These are phyloP conservation scores for Agrochola lota DNA, from an alignment of 2,888 invertebrate species.

Conservation along the genomic window DNA sequence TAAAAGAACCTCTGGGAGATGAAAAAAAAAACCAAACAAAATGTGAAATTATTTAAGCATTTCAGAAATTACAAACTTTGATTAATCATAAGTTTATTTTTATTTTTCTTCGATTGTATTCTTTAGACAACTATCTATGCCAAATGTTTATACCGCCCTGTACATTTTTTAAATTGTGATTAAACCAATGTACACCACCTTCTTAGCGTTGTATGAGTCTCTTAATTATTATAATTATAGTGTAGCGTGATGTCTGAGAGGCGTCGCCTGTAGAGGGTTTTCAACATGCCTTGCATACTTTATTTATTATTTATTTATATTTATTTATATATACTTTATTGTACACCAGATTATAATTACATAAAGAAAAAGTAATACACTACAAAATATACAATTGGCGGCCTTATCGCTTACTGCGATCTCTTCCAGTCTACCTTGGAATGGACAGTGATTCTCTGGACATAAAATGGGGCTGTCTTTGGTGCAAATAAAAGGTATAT, in stretches of 20 bases:
- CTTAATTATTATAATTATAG: constrained; percentile 45
- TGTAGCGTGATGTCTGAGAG: not conserved
- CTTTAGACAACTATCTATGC: constrained; percentile 82
- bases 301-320: too few species aligned
- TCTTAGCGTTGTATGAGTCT: constrained; percentile 70
- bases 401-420: too few species aligned
- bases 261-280: not conserved
- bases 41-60: constrained; percentile 80
- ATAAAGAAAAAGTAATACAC: too few species aligned
- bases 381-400: too few species aligned
- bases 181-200: constrained; percentile 78
- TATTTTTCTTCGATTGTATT: constrained; percentile 80
- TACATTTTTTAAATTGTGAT: constrained; percentile 82
- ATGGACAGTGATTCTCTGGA: too few species aligned
- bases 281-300: not conserved
- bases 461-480: too few species aligned
- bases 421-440: too few species aligned
- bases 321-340: too few species aligned
- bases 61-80: constrained; percentile 82
- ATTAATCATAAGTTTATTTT: constrained; percentile 83
- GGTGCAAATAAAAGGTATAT: too few species aligned
- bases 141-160: constrained; percentile 85
- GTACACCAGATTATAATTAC: too few species aligned
- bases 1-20: constrained; percentile 86
- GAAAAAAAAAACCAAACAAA: constrained; percentile 75